These are phyloP conservation scores for Platyrinchus mystaceus DNA, from an alignment of 2,797 vertebrate genomes.

Conservation along the genomic window DNA sequence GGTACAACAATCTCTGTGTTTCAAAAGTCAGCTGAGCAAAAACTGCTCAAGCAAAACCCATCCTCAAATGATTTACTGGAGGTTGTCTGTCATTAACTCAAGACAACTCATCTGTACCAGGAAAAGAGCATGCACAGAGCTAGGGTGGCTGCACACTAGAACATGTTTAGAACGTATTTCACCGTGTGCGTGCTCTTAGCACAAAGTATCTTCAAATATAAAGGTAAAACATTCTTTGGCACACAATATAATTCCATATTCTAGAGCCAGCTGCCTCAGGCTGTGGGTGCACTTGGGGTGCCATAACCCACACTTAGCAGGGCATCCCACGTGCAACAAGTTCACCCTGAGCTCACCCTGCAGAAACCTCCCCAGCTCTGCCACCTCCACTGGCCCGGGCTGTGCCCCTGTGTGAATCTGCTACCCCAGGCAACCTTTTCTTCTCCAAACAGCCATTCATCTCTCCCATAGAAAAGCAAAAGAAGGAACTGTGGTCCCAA, in stretches of 20 bases:
- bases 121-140: background rate
- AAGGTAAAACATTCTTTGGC: background rate
- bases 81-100: background rate
- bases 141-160: background rate
- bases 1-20: background rate
- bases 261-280: background rate
- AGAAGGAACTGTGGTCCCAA: background rate
- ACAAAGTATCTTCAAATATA: background rate
- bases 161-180: background rate
- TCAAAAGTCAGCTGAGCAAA: background rate
- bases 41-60: background rate
- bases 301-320: background rate
- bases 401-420: background rate
- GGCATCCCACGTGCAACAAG: background rate
- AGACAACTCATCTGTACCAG: background rate
- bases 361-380: background rate
- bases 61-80: background rate
- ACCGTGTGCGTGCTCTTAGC: background rate
- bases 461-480: background rate
- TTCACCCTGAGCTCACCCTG: background rate
- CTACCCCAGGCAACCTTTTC: background rate
- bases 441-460: background rate
- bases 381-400: fast-evolving
- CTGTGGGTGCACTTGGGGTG: background rate
- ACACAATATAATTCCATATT: background rate